These are phyloP conservation scores for Chrysocyon brachyurus DNA, from an alignment of 2,797 vertebrate species.

Conservation along the genomic window DNA sequence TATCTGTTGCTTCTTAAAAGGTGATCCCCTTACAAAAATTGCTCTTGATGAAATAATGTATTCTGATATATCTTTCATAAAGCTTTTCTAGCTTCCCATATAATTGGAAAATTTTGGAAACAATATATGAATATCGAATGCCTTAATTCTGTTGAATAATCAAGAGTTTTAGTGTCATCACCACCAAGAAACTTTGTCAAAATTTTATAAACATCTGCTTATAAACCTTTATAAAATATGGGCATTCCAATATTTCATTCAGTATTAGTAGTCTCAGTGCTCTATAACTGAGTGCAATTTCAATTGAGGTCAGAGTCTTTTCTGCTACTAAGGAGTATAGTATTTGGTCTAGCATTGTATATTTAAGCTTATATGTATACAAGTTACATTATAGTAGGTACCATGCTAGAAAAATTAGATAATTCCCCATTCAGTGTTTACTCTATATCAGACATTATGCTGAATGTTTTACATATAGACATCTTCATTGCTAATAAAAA, in stretches of 20 bases:
- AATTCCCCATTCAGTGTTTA: neutral
- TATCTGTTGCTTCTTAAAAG: neutral
- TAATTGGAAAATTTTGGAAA: neutral
- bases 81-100: neutral
- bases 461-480: neutral
- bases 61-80: neutral
- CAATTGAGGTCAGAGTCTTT: neutral
- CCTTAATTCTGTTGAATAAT: neutral
- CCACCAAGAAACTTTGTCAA: neutral
- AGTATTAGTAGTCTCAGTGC: neutral
- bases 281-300: neutral
- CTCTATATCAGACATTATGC: neutral
- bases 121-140: neutral
- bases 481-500: neutral
- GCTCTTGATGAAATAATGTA: neutral
- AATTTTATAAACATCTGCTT: neutral
- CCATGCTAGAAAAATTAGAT: neutral
- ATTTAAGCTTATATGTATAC: neutral
- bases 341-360: neutral
- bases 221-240: neutral
- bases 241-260: neutral
- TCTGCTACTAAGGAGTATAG: neutral
- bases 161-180: neutral
- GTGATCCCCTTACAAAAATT: neutral
- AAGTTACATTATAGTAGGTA: neutral